Evolutionary conservation across 35 echinoderm and acorn worm genomes (phyloP).

Genomic region (Ophioderma brevispina): DNA sequence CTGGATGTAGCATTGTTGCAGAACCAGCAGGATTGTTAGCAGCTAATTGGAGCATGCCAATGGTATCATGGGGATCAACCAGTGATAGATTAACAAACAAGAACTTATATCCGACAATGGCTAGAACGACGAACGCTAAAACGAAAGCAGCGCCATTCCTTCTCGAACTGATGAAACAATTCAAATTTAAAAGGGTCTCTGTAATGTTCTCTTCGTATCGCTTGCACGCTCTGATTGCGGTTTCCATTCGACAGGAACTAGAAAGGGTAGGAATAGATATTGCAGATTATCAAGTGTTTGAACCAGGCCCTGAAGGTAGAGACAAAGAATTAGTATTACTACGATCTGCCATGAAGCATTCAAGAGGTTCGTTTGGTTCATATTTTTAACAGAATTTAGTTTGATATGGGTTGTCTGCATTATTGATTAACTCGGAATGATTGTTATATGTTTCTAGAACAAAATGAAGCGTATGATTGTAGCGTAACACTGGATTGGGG

Average conservation of each 20-base stretch:
- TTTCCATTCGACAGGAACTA: slow-evolving; percentile 1
- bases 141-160: slow-evolving; percentile 7
- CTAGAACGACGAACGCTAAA: slow-evolving; percentile 16
- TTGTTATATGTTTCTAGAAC: not conserved
- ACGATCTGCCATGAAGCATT: not conserved
- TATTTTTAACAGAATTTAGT: not conserved
- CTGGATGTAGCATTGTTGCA: slow-evolving; percentile 58
- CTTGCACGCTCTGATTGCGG: not conserved
- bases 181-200: slow-evolving; percentile 16
- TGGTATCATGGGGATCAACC: slow-evolving; percentile 76
- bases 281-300: not conserved
- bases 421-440: not conserved
- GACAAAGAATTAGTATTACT: not conserved
- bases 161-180: slow-evolving; percentile 11
- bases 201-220: slow-evolving; percentile 31
- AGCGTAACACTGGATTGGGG: no score
- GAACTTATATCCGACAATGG: slow-evolving; percentile 55
- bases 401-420: not conserved
- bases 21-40: slow-evolving; percentile 65
- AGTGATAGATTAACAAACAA: slow-evolving; percentile 52
- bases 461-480: no score
- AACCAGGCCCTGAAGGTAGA: slow-evolving; percentile 3
- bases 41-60: slow-evolving; percentile 65
- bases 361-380: slow-evolving; percentile 1
- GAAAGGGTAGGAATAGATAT: not conserved